Evolutionary conservation across 2,888 invertebrate species (phyloP), one percentile per base, ranked within the genome.

Genomic region (Drosophila histrio): DNA sequence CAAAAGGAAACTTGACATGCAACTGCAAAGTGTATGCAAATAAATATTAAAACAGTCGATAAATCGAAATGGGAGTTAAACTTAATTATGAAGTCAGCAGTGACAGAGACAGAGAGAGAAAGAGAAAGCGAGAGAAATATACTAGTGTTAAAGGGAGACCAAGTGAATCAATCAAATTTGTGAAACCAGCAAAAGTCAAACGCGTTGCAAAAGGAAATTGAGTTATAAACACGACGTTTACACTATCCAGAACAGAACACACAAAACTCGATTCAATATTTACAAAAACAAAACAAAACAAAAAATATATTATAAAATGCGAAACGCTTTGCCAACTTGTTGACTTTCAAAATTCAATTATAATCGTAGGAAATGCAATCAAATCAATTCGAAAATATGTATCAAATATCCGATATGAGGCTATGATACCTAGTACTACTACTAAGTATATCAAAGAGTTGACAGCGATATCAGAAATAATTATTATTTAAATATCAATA

Each of bases 21-120:
- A 46, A 60, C 52, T 13, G 50, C 19, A 59, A 64, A 52, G 39
- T 47, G 72, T 47, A 69, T 59, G 74, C 70, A 64, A 72, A 72
- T 72, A 74, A 64, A 70, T 74, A 64, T 77, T 69, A 65, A 77
- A 69, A 69, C 52, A 59, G 43, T 53, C 44, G 52, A 63, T 32
- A 54, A 65, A 75, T 60, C 52, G 58, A 58, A 64, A 60, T 58
- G 50, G 36, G 36, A 72, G 46, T 50, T 60, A 61, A 77, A 64
- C 47, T 72, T 70, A 77, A 77, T 70, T 77, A 77, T 65, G 56
- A 49, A 74, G 46, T 56, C 54, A 49, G 19, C 7, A 38, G 7
- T n/a, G 46, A 36, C n/a, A 47, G 28, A 38, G 15, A 30, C 11
- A 17, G 34, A 7, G n/a, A 32, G 0, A 41, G 11, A 41, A n/a